Percentiles rank a stretch among this genome's conserved stretches.
These are phyloP conservation scores for Danio albolineatus DNA, from an alignment of 2,797 vertebrate genomes.

Conservation along the genomic window DNA sequence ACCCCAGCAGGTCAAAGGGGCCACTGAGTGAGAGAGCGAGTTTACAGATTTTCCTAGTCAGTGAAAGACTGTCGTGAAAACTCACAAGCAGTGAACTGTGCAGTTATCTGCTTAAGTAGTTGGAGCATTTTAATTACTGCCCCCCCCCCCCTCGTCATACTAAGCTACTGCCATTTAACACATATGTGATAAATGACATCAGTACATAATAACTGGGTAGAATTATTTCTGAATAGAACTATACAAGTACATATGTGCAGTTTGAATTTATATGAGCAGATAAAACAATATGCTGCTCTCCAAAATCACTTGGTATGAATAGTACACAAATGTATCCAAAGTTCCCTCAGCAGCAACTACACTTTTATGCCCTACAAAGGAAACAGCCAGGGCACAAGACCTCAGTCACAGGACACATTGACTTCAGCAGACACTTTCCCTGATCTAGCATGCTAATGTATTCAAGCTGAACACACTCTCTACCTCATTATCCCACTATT, in stretches of 20 bases:
- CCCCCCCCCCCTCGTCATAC: too few species aligned
- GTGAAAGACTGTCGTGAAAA: too few species aligned
- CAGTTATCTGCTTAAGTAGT: too few species aligned
- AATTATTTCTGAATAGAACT: too few species aligned
- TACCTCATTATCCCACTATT: constrained; percentile 26
- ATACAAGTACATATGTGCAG: background rate
- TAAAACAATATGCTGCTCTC: background rate
- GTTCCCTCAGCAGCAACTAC: background rate
- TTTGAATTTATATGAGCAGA: background rate
- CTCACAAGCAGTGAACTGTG: too few species aligned
- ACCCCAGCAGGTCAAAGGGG: too few species aligned
- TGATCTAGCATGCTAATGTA: constrained; percentile 45
- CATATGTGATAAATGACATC: too few species aligned
- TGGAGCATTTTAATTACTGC: too few species aligned
- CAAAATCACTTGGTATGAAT: background rate
- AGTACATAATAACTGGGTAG: too few species aligned
- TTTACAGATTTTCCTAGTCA: too few species aligned
- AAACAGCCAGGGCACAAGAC: background rate
- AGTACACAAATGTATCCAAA: background rate
- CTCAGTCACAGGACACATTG: background rate
- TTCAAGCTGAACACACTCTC: constrained; percentile 40
- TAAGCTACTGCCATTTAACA: too few species aligned
- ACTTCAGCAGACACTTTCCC: background rate
- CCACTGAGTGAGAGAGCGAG: too few species aligned
- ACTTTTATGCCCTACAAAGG: background rate